These are phyloP conservation scores for Pyrochroa serraticornis DNA, from an alignment of 2,888 invertebrate species.

Conservation along the genomic window DNA sequence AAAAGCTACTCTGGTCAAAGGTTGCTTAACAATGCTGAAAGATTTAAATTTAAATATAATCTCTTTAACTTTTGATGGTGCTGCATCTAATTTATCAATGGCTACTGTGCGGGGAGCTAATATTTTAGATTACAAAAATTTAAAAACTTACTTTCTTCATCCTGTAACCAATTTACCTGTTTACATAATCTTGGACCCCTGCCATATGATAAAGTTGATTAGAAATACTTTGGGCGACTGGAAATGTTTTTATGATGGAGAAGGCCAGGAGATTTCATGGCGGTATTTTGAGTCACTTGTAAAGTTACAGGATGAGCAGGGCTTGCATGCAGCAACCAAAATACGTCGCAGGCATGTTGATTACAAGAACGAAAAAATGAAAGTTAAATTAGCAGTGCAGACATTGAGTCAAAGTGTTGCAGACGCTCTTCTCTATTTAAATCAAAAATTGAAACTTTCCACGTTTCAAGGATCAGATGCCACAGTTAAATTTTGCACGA, in stretches of 20 bases:
- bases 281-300: neutral
- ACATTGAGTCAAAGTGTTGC: constrained; percentile 28
- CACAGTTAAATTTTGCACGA: constrained; percentile 25
- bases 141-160: constrained; percentile 15
- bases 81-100: constrained; percentile 15
- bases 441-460: neutral
- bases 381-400: constrained; percentile 30
- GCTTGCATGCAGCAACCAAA: constrained; percentile 5
- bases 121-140: neutral
- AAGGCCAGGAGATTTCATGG: neutral
- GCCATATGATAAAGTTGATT: constrained; percentile 16
- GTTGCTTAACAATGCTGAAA: constrained; percentile 8
- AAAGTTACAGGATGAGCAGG: neutral
- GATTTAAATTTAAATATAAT: constrained; percentile 7
- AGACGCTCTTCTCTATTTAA: constrained; percentile 20
- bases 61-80: constrained; percentile 27
- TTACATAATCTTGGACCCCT: constrained; percentile 13
- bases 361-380: constrained; percentile 28
- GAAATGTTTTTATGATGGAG: neutral
- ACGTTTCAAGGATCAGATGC: constrained; percentile 17
- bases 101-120: constrained; percentile 1
- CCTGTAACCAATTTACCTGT: neutral
- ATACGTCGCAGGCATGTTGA: constrained; percentile 20
- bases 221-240: constrained; percentile 2
- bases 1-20: constrained; percentile 27